These are phyloP conservation scores for Pedicia rivosa DNA, from an alignment of 2,888 invertebrate species.

Conservation along the genomic window DNA sequence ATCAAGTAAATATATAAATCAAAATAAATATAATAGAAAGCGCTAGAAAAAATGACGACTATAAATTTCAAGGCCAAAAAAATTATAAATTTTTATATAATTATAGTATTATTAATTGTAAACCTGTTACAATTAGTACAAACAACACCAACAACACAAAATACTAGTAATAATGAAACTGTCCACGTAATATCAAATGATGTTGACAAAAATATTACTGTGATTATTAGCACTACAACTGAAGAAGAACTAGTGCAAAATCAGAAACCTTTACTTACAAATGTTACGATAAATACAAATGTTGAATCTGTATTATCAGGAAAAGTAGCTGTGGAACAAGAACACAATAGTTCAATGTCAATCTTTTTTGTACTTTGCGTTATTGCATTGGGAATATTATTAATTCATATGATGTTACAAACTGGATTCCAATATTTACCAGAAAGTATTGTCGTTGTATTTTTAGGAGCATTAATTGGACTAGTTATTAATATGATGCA, in stretches of 20 bases:
- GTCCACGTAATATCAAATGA: too few relatives aligned
- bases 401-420: slow-evolving; percentile 89
- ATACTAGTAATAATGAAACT: too few relatives aligned
- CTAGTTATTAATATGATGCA: slow-evolving; percentile 77
- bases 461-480: slow-evolving; percentile 86
- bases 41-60: too few relatives aligned
- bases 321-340: slow-evolving; percentile 85
- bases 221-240: too few relatives aligned
- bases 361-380: slow-evolving; percentile 97
- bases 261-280: neutral
- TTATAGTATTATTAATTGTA: too few relatives aligned
- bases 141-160: too few relatives aligned
- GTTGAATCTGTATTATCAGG: slow-evolving; percentile 44
- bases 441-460: slow-evolving; percentile 93
- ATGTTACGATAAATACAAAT: neutral
- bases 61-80: too few relatives aligned
- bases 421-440: slow-evolving; percentile 94
- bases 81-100: too few relatives aligned
- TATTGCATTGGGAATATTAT: slow-evolving; percentile 79
- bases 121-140: too few relatives aligned
- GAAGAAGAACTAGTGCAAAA: neutral
- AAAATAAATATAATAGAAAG: too few relatives aligned
- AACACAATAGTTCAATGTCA: slow-evolving; percentile 91
- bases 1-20: too few relatives aligned
- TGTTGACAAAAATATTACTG: too few relatives aligned